Evolutionary conservation across 30 jellyfish, hydroid and myxozoan species (phyloP).

Genomic region (Turritopsis dohrnii): DNA sequence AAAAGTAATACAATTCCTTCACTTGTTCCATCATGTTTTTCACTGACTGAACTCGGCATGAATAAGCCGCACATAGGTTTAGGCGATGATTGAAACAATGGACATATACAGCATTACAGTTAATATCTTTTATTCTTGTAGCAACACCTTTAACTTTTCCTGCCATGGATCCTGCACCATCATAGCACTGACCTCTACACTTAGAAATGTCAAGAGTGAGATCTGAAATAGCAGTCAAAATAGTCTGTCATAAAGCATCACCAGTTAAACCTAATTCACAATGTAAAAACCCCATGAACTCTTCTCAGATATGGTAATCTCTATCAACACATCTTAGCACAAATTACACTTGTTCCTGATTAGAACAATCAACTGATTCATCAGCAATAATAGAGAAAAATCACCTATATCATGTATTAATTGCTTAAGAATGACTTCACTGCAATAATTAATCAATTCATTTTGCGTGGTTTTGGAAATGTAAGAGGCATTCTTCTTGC

Average conservation of each 20-base stretch:
- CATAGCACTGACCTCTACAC: conserved; percentile 70
- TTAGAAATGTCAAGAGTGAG: conserved; percentile 28
- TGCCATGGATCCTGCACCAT: conserved; percentile 77
- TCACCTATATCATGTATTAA: neutral
- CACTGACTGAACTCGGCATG: conserved; percentile 42
- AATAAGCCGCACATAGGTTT: conserved; percentile 36
- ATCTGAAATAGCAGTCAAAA: conserved; percentile 20
- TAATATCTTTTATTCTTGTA: neutral
- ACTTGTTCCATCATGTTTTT: conserved; percentile 49
- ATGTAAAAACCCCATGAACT: conserved; percentile 40
- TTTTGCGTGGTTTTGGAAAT: neutral
- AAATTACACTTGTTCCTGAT: conserved; percentile 35
- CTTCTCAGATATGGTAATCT: conserved; percentile 34
- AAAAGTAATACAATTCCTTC: conserved; percentile 16
- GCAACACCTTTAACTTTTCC: conserved; percentile 51
- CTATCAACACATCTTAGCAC: conserved; percentile 26
- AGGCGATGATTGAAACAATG: conserved; percentile 56
- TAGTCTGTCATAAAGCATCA: conserved; percentile 23
- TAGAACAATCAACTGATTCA: conserved; percentile 19
- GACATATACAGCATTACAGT: conserved; percentile 46
- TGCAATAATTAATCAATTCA: neutral
- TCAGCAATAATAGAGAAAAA: neutral
- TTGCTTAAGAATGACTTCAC: neutral
- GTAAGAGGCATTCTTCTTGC: neutral
- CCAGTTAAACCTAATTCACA: conserved; percentile 59